These are phyloP conservation scores for Camptogramma bilineatum DNA, from an alignment of 2,888 invertebrate genomes.

Conservation along the genomic window DNA sequence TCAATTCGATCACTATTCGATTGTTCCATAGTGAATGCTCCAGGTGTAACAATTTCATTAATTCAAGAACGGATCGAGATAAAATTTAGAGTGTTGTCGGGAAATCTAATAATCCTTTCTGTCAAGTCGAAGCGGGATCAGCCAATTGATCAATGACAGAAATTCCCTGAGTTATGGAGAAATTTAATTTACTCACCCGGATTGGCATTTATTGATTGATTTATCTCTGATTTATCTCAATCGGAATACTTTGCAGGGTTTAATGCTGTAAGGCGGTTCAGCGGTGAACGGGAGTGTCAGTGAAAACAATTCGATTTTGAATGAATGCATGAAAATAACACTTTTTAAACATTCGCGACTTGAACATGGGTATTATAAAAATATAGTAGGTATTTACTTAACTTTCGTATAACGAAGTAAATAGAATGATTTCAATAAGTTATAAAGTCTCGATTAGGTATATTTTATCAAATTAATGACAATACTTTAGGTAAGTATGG, in stretches of 20 bases:
- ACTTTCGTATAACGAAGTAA: too few species aligned
- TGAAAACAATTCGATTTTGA: constrained; percentile 56
- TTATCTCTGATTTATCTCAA: constrained; percentile 41
- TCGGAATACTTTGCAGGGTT: constrained; percentile 37
- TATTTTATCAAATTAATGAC: too few species aligned
- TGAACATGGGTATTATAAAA: too few species aligned
- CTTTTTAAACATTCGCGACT: too few species aligned
- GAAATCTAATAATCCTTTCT: constrained; percentile 64
- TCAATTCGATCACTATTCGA: too few species aligned
- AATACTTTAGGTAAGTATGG: too few species aligned
- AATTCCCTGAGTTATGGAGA: constrained; percentile 59
- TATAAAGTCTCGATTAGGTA: too few species aligned
- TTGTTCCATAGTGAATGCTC: background rate
- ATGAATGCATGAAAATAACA: too few species aligned
- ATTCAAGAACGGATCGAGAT: constrained; percentile 17
- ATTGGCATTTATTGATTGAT: constrained; percentile 48
- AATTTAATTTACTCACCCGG: constrained; percentile 50
- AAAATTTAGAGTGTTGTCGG: constrained; percentile 56
- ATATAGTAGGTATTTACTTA: too few species aligned
- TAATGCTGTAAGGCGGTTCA: constrained; percentile 11
- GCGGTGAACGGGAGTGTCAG: constrained; percentile 1
- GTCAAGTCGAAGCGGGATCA: constrained; percentile 51
- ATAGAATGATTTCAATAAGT: too few species aligned
- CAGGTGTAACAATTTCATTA: constrained; percentile 8
- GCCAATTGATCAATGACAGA: constrained; percentile 66